Conservation (phyloP, 2,888 invertebrate species). For the Acrobasis suavella region DNA sequence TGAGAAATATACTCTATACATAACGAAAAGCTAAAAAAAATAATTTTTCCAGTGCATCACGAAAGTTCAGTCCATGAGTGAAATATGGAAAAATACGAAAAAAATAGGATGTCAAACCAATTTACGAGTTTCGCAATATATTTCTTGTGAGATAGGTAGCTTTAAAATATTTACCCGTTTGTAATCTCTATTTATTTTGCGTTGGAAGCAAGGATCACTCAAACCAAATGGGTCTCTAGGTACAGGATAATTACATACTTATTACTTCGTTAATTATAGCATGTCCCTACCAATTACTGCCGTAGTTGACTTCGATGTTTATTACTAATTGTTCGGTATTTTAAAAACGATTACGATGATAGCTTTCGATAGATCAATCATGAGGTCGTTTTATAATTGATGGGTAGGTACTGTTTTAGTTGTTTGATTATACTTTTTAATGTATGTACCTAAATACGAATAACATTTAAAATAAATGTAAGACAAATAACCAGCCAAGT, state of each 20-base stretch:
- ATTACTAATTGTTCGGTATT: constrained; percentile 24
- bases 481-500: too few species aligned
- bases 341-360: constrained; percentile 10
- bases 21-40: too few species aligned
- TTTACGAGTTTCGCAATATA: too few species aligned
- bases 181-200: not conserved
- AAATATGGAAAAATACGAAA: too few species aligned
- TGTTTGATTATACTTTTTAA: too few species aligned
- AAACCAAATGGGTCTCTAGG: constrained; percentile 62
- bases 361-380: constrained; percentile 2
- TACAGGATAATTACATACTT: constrained; percentile 61
- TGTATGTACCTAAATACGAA: too few species aligned
- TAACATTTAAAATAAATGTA: too few species aligned
- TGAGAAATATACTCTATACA: too few species aligned
- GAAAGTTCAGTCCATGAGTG: too few species aligned
- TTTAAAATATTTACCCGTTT: not conserved
- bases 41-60: too few species aligned
- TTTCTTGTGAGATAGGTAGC: too few species aligned
- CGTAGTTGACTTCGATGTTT: constrained; percentile 33
- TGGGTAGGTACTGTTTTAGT: not conserved
- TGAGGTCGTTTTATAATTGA: not conserved
- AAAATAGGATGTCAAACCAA: too few species aligned
- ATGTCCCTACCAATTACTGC: constrained; percentile 39
- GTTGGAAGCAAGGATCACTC: constrained; percentile 66
- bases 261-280: constrained; percentile 48